These are phyloP conservation scores for Thymelicus sylvestris DNA, from an alignment of 2,888 invertebrate species.

Conservation along the genomic window DNA sequence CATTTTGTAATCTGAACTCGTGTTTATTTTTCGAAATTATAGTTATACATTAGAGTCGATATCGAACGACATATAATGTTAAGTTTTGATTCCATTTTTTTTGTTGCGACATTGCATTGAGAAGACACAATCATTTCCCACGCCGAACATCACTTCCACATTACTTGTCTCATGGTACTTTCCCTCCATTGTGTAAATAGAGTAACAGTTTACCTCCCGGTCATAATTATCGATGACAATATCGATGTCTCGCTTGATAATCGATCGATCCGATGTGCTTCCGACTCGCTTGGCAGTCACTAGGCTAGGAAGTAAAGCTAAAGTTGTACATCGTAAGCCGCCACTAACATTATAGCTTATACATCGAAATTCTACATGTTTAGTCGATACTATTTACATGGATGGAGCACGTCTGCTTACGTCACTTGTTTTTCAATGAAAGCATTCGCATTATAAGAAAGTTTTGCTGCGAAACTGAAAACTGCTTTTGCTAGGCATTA, in stretches of 20 bases:
- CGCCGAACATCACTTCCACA: constrained; percentile 35
- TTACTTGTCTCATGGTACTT: constrained; percentile 35
- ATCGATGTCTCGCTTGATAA: constrained; percentile 24
- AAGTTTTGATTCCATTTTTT: constrained; percentile 1
- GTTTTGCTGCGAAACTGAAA: no score
- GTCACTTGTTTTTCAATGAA: neutral
- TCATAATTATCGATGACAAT: neutral
- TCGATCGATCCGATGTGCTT: constrained; percentile 19
- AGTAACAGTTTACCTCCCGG: constrained; percentile 22
- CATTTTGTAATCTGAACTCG: constrained; percentile 11
- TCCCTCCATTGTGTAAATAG: constrained; percentile 36
- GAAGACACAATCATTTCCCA: constrained; percentile 33
- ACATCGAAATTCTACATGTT: constrained; percentile 9
- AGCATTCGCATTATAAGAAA: no score
- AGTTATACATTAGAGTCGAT: constrained; percentile 15
- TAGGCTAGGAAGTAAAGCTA: constrained; percentile 16
- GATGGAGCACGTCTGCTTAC: constrained; percentile 24
- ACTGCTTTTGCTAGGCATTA: no score
- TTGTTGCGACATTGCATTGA: constrained; percentile 26
- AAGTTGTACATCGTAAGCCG: constrained; percentile 26
- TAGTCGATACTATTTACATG: constrained; percentile 31
- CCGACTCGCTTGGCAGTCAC: constrained; percentile 32
- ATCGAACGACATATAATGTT: constrained; percentile 14
- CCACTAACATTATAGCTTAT: constrained; percentile 33
- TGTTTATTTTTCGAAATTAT: constrained; percentile 13